Evolutionary conservation across 37 sponge, comb jelly and placozoan genomes (phyloP).

Genomic region (Ephydatia muelleri): DNA sequence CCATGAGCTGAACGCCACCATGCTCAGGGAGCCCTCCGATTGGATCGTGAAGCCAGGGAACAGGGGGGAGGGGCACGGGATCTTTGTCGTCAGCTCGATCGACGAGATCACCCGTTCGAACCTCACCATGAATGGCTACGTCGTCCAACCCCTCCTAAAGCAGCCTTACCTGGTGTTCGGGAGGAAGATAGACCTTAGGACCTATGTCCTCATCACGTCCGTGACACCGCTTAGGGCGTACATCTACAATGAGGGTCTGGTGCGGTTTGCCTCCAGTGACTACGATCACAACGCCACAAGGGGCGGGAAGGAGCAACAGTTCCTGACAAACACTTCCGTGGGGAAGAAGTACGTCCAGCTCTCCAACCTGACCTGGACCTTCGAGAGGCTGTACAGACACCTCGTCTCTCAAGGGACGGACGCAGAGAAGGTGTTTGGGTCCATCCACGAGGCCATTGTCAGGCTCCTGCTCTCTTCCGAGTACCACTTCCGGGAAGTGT

Average conservation of each 20-base stretch:
- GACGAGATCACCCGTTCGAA: conserved; percentile 17
- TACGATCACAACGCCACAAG: conserved; percentile 63
- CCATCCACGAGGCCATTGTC: conserved; percentile 70
- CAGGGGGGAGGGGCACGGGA: conserved; percentile 86
- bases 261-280: conserved; percentile 75
- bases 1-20: conserved; percentile 28
- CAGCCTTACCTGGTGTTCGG: conserved; percentile 70
- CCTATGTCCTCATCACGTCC: conserved; percentile 87
- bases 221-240: conserved; percentile 74
- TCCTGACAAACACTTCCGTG: conserved; percentile 88
- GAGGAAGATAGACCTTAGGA: conserved; percentile 83
- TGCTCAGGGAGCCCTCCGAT: conserved; percentile 22
- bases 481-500: conserved; percentile 50
- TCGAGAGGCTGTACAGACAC: conserved; percentile 49
- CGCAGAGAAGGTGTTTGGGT: conserved; percentile 51
- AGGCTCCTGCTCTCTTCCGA: conserved; percentile 72
- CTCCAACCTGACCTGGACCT: conserved; percentile 87
- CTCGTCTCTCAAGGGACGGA: conserved; percentile 29
- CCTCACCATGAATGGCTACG: conserved; percentile 35
- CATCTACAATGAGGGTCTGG: conserved; percentile 85
- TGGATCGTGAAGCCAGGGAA: conserved; percentile 80
- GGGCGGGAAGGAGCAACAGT: conserved; percentile 62
- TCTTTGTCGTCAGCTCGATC: conserved; percentile 63
- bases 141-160: conserved; percentile 75
- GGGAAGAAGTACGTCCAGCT: conserved; percentile 78